Conservation (phyloP, 2,113 vertebrate species). For the Hymenochirus boettgeri region DNA sequence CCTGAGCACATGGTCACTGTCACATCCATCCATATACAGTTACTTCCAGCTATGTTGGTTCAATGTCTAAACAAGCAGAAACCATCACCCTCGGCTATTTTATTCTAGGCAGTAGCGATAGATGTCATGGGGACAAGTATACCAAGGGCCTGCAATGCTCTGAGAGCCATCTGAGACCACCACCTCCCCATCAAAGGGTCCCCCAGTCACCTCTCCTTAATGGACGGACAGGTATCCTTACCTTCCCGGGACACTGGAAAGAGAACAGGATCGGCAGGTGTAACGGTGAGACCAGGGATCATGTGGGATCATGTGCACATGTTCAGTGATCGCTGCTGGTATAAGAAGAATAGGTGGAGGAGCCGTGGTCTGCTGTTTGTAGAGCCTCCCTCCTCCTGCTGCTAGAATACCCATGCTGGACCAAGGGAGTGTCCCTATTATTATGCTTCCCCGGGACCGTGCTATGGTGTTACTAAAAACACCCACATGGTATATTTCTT, state of each 20-base stretch:
- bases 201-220: not conserved
- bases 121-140: too few relatives aligned
- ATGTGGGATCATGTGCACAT: conserved; percentile 27
- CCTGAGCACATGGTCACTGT: too few relatives aligned
- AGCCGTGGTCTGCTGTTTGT: conserved; percentile 18
- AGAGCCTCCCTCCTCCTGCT: conserved; percentile 18
- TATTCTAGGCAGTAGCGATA: too few relatives aligned
- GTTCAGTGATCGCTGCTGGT: conserved; percentile 20
- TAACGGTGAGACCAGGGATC: too few relatives aligned
- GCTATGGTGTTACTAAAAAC: too few relatives aligned
- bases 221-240: conserved; percentile 13
- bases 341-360: conserved; percentile 29
- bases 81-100: too few relatives aligned
- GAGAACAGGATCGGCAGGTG: conserved; percentile 2
- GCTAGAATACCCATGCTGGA: conserved; percentile 21
- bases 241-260: conserved; percentile 4
- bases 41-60: too few relatives aligned
- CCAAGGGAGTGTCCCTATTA: not conserved
- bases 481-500: too few relatives aligned
- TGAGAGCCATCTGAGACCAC: not conserved
- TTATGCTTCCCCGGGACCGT: too few relatives aligned
- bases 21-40: not conserved
- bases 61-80: too few relatives aligned
- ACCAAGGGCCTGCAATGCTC: too few relatives aligned
- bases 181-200: not conserved